Base-by-base conservation (phyloP, 2,797 vertebrate species). In the Propithecus deckenii region DNA sequence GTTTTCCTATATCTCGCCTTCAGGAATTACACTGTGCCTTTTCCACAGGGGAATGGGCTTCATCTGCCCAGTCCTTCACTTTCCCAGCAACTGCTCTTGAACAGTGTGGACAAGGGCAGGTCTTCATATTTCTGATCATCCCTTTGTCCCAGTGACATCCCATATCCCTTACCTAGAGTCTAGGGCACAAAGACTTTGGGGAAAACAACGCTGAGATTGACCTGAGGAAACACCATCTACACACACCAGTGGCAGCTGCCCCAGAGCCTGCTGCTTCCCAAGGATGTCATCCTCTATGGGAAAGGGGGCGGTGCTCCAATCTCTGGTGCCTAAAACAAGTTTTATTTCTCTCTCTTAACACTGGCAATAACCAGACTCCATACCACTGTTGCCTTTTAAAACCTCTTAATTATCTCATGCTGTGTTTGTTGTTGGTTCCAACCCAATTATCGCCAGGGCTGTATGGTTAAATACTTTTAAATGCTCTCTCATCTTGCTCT, bases 381-480 rank as follows among this genome's bases (percentile, higher is more conserved):
- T 96, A 97, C 98, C 97, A 93, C 96, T 96, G 96, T 97, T 97
- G 98, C 98, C 98, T 98, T 98, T 98, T 89, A 57, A 92, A 96
- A 90, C 71, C 38, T 95, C 81, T 91, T 93, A 83, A 96, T 92
- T 92, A 94, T 93, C 69, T 97, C 95, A 88, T 87, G 50, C 91
- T 96, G 81, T 97, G 85, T 96, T 91, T 93, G 83, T 96, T 95
- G 94, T 97, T 96, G 91, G 89, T 97, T 98, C 93, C 95, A 95
- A 65, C 91, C 91, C 18, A 32, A 10, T 96, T 81, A 95, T 86
- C 96, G 90, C 96, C 95, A 94, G 97, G 96, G 93, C 95, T 94
- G 43, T 96, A 63, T 97, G 94, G 97, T 81, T 93, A 96, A 98
- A 93, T 96, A 88, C 75, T 95, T 97, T 85, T 80, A 69, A 97